Evolutionary conservation across 2,797 vertebrate genomes (phyloP).

Genomic region (Lerista edwardsae): DNA sequence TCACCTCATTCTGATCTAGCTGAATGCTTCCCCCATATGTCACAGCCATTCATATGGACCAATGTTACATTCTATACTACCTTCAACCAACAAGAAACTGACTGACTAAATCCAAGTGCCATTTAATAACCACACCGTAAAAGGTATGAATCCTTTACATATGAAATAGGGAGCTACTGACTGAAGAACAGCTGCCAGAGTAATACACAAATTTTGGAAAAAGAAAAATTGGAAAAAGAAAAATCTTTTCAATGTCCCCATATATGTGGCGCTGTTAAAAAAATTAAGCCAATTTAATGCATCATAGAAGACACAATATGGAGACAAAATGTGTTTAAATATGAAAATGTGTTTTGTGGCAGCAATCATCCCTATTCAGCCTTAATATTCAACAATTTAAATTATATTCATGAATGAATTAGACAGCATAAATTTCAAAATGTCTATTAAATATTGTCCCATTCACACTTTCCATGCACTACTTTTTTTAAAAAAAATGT

Average conservation of each 20-base stretch:
- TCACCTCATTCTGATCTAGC: not conserved
- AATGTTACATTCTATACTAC: not conserved
- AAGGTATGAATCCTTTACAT: not conserved
- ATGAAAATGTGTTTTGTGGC: conserved; percentile 26
- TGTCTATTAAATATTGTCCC: conserved; percentile 26
- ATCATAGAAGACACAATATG: not conserved
- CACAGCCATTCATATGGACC: not conserved
- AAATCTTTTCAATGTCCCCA: not conserved
- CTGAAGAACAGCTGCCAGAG: conserved; percentile 1
- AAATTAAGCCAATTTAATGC: conserved; percentile 30
- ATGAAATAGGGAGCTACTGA: not conserved
- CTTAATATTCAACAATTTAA: conserved; percentile 35
- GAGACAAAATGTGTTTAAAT: conserved; percentile 22
- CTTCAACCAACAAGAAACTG: not conserved
- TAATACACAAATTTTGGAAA: not conserved
- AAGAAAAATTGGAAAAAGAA: no score
- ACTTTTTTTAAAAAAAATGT: not conserved
- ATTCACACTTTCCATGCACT: not conserved
- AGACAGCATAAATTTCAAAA: conserved; percentile 18
- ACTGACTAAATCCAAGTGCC: not conserved
- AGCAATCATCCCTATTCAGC: conserved; percentile 37
- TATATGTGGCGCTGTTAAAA: not conserved
- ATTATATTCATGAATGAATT: conserved; percentile 25
- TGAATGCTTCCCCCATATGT: no score
- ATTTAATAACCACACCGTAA: not conserved